phyloP scores from a whole-genome alignment of 2,797 vertebrate genomes.

The Steatocranus sp. region DNA sequence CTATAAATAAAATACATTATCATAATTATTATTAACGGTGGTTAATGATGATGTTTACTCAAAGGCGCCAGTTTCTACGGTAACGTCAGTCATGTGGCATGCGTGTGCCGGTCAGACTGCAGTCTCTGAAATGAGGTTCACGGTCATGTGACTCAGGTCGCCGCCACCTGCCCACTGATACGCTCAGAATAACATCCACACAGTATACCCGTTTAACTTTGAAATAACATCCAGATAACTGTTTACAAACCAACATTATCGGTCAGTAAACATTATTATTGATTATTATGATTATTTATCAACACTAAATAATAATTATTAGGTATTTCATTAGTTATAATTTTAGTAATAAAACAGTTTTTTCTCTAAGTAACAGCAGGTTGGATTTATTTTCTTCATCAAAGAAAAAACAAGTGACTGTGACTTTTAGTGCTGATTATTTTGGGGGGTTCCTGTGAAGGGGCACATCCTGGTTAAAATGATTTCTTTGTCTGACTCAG shows the following conservation, averaged over 20 bases:
- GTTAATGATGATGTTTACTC: neutral
- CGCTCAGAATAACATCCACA: neutral
- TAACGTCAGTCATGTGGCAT: neutral
- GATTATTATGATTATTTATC: neutral
- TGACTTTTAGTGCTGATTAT: neutral
- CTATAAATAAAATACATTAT: neutral
- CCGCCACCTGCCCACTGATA: neutral
- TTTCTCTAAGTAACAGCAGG: neutral
- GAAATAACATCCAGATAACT: fast-evolving
- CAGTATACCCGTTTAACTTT: neutral
- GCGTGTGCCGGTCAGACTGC: neutral
- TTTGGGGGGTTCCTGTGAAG: neutral
- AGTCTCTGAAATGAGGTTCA: neutral
- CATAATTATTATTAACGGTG: neutral
- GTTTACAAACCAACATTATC: neutral
- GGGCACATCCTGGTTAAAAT: neutral
- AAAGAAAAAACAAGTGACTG: neutral
- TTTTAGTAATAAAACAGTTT: neutral
- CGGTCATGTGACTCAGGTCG: neutral
- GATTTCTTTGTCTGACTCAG: neutral
- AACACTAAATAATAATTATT: neutral
- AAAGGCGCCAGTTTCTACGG: neutral
- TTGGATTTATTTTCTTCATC: neutral
- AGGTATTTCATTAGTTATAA: neutral
- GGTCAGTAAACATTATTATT: neutral